Base-by-base conservation (phyloP, 2,113 vertebrate species). In the Platycercus adscitus region DNA sequence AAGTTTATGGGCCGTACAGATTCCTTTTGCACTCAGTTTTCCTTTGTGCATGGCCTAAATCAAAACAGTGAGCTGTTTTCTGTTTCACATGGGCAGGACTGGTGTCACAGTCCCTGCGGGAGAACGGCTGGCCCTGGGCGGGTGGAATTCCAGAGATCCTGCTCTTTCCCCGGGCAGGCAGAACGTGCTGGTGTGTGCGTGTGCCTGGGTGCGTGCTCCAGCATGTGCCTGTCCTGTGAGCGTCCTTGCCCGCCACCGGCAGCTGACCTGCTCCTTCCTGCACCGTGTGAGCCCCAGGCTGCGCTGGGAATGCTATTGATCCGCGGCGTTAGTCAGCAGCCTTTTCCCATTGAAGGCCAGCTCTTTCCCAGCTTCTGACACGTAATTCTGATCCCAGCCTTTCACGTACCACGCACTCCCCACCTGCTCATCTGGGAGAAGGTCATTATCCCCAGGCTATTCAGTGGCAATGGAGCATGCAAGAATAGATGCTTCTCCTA, bases 391-490 rank as follows among this genome's bases (percentile, higher is more conserved):
- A 88, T 88, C 76, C 56, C 87, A 35, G 85, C 76, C 84, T 83
- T 86, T 82, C 95, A 92, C 43, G 82, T 52, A 49, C 43, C 96
- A 18, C 92, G 31, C 96, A 94, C 92, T 85, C 95, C 96, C 98
- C 98, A 97, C 97, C 97, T 97, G 97, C 98, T 97, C 96, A 71
- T 96, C 85, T 70, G 92, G 96, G 97, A 91, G 94, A 68, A 81
- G 93, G 92, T 95, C 95, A 96, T 98, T 98, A 97, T 97, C 85
- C 96, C 31, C 43, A 4, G 77, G 95, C 96, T 95, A 96, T 97
- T 97, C 86, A 97, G 80, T 25, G 86, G 56, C 97, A 96, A 58
- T 61, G 95, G 96, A 97, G 97, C 98, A 84, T 98, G 98, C 97
- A 96, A 96, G 95, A 97, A 83, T 94, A 63, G 94, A 93, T 46